phyloP scores from a whole-genome alignment of 2,797 vertebrate species.

The Rhabdophis nuchalis region DNA sequence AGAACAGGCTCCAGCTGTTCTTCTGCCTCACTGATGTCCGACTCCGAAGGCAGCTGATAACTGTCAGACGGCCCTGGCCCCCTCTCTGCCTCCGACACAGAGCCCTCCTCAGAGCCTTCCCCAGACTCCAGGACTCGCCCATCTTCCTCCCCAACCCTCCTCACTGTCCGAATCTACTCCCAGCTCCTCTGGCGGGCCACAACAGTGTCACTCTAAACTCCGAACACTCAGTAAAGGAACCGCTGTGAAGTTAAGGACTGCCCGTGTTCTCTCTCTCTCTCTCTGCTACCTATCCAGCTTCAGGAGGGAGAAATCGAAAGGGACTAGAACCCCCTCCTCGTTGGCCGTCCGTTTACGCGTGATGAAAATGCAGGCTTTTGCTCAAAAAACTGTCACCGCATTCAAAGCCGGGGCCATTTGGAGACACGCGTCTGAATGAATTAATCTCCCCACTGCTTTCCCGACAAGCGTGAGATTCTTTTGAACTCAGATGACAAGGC shows the following conservation, averaged over 20 bases:
- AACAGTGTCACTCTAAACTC: background rate
- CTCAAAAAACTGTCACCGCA: background rate
- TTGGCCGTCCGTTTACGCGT: background rate
- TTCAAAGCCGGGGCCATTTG: background rate
- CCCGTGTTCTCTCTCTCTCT: background rate
- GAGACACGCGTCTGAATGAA: background rate
- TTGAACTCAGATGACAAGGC: slow-evolving; percentile 21
- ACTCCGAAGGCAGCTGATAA: too few species aligned
- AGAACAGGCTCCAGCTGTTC: too few species aligned
- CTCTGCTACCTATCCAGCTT: background rate
- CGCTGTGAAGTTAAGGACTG: background rate
- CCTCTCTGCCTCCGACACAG: too few species aligned
- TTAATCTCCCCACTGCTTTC: background rate
- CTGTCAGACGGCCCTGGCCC: too few species aligned
- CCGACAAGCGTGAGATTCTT: slow-evolving; percentile 15
- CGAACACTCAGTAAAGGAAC: background rate
- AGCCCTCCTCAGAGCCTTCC: too few species aligned
- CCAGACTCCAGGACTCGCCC: too few species aligned
- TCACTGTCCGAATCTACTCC: too few species aligned
- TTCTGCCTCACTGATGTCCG: too few species aligned
- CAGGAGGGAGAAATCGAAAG: background rate
- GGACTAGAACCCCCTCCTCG: background rate
- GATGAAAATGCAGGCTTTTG: background rate
- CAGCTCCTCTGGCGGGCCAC: too few species aligned
- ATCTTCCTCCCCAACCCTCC: too few species aligned